These are phyloP conservation scores for Myiothlypis coronata DNA, from an alignment of 2,797 vertebrate genomes.

Conservation along the genomic window DNA sequence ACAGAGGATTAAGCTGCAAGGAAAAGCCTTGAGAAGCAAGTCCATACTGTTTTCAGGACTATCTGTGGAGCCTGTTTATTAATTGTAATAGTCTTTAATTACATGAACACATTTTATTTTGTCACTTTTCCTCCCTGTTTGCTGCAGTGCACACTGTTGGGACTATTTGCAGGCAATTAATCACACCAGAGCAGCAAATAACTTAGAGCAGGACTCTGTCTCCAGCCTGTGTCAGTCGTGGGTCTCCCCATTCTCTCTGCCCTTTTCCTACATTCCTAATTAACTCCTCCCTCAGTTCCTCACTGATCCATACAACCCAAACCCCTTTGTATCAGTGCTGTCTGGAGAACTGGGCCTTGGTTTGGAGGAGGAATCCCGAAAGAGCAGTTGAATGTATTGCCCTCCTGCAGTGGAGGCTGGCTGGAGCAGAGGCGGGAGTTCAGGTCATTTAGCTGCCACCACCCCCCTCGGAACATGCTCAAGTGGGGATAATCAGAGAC, in stretches of 20 bases:
- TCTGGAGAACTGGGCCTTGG: neutral
- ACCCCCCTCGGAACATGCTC: fast-evolving
- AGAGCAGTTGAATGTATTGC: too few species aligned
- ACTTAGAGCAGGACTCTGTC: neutral
- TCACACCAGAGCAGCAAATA: neutral
- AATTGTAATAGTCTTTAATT: neutral
- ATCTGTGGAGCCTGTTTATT: neutral
- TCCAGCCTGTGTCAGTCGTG: neutral
- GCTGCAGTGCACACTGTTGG: neutral
- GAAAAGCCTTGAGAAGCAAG: neutral
- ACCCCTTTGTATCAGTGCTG: neutral
- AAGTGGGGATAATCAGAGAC: neutral
- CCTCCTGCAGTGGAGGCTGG: neutral
- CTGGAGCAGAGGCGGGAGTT: neutral
- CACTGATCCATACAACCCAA: neutral
- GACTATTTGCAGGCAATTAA: neutral
- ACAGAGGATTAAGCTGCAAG: neutral
- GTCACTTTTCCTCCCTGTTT: neutral
- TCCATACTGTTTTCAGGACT: neutral
- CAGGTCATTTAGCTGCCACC: neutral
- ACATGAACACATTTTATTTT: neutral
- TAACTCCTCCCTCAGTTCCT: neutral
- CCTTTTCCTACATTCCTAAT: neutral
- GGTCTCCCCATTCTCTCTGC: neutral
- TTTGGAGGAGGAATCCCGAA: neutral